These are phyloP conservation scores for Alectura lathami DNA, from an alignment of 2,113 vertebrate genomes.

Conservation along the genomic window DNA sequence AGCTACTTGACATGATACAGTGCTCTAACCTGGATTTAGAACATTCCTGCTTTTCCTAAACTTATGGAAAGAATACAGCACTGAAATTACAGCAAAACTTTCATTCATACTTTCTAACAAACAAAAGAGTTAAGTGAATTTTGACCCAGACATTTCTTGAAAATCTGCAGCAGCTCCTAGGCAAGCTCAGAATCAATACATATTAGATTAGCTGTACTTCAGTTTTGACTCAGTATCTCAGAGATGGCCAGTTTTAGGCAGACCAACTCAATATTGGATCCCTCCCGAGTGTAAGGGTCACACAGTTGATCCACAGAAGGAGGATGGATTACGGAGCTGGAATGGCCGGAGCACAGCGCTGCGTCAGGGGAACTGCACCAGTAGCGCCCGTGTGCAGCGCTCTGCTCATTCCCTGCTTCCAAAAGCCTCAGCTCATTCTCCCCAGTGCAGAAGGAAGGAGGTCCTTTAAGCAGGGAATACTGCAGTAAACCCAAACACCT, in stretches of 20 bases:
- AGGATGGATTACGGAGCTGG: neutral
- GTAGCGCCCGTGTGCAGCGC: neutral
- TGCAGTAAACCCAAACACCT: neutral
- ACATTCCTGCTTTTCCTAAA: neutral
- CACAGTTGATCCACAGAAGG: neutral
- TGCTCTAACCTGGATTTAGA: neutral
- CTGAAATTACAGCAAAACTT: neutral
- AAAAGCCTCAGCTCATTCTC: neutral
- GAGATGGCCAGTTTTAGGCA: conserved; percentile 68
- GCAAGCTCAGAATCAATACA: conserved; percentile 65
- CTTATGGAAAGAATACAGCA: fast-evolving
- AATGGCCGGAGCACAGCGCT: neutral
- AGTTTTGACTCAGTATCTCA: conserved; percentile 52
- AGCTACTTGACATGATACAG: neutral
- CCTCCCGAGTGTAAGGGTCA: conserved; percentile 43
- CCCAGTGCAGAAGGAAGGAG: neutral
- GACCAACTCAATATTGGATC: conserved; percentile 64
- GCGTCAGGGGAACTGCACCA: neutral
- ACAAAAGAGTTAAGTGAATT: neutral
- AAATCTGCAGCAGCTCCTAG: conserved; percentile 53
- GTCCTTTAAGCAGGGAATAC: neutral
- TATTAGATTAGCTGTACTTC: conserved; percentile 70
- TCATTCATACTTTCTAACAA: neutral
- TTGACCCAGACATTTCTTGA: neutral
- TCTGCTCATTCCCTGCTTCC: neutral